Evolutionary conservation across 2,888 invertebrate species (phyloP), one percentile per base, ranked within the genome.

Genomic region (Rotaria sp.): DNA sequence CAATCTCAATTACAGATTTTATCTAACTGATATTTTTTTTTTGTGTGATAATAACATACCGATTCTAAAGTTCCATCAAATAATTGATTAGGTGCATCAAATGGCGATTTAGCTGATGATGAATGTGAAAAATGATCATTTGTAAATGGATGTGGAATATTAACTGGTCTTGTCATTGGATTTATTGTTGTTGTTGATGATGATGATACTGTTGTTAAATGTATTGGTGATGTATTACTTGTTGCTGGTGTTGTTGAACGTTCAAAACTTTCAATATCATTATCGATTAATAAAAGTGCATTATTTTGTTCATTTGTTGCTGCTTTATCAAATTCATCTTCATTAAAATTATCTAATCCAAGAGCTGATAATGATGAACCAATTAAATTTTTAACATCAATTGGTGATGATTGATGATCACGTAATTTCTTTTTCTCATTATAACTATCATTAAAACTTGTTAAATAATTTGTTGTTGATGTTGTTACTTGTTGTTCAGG

Each of bases 81-180:
- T n/a, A 45, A 15, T 45, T 80, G 80, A 45, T 45, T 11, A 3
- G 41, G 41, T 45, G 80, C n/a, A 45, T 80, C 80, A n/a, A 80
- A 80, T 45, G 80, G 80, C 8, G 80, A 80, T 80, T 80, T 80
- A 18, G 67, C 67, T 45, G 80, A 80, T 45, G 80, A 45, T 45
- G 80, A 80, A n/a, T n/a, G 80, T 80, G 80, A 80, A 45, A 80
- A 80, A 80, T 45, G 45, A 11, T 45, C 80, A 15, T 41, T 11
- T 45, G 41, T 26, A 80, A 45, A 80, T n/a, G 80, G n/a, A 80
- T 80, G 26, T 80, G 80, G 80, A n/a, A 80, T 80, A 80, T 80
- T 80, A 2, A 80, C 26, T 45, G 80, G 80, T 45, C 41, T n/a
- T 11, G 80, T 80, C 15, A 45, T 80, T 45, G 11, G 41, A 45